These are phyloP conservation scores for Lipotes vexillifer DNA, from an alignment of 2,113 vertebrate genomes.

Conservation along the genomic window DNA sequence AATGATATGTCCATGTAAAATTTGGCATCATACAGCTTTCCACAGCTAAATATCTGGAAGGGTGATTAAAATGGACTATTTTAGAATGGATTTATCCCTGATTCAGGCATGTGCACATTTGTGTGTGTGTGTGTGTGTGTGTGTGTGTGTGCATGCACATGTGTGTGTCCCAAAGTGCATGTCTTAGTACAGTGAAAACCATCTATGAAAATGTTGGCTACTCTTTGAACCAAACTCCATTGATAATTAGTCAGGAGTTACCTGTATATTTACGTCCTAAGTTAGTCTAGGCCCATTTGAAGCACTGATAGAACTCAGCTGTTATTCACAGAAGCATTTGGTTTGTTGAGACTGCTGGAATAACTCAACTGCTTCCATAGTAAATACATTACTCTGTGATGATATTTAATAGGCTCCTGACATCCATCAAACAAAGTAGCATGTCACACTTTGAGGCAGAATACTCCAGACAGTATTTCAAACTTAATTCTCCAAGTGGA, in stretches of 20 bases:
- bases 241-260: background rate
- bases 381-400: slow-evolving; percentile 29
- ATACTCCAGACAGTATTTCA: slow-evolving; percentile 54
- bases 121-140: background rate
- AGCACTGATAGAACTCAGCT: background rate
- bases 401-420: slow-evolving; percentile 43
- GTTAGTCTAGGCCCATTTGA: background rate
- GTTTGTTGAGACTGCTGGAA: background rate
- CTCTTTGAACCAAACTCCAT: background rate
- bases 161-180: background rate
- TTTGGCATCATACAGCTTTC: slow-evolving; percentile 18
- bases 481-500: slow-evolving; percentile 46
- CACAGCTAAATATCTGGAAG: background rate
- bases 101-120: background rate
- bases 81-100: background rate
- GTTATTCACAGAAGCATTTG: background rate
- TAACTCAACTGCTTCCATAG: background rate
- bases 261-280: background rate
- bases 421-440: slow-evolving; percentile 33
- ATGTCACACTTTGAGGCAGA: slow-evolving; percentile 36
- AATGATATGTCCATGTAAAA: background rate
- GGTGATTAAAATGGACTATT: background rate
- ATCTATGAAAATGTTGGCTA: background rate
- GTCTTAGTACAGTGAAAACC: background rate
- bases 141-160: background rate